Base-by-base conservation (phyloP, 1,140 invertebrate species). In the Periplaneta americana region DNA sequence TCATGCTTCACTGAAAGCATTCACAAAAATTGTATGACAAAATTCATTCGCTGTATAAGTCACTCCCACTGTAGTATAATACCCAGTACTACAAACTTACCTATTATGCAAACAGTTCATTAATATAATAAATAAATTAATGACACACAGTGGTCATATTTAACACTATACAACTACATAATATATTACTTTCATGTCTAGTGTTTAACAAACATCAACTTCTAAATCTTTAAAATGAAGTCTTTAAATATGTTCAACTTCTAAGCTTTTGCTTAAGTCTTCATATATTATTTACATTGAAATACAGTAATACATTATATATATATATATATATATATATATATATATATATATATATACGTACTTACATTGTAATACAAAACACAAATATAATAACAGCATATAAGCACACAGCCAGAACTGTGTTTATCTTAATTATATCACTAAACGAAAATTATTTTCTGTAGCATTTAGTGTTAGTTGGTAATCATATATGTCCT, bases 161-260 rank as follows among this genome's bases (percentile, higher is more conserved):
- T 66, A 66, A 66, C 28, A n/a, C 48, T 74, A 39, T n/a, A 78
- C 66, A 36, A 74, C 83, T 57, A 37, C 83, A 34, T 84, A 84
- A 83, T 82, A 86, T 35, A 82, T 88, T 36, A 89, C 88, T 85
- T 87, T 88, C 74, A 90, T 89, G 86, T 82, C 85, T 8, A 88
- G 89, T 75, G n/a, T 85, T 86, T 77, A 88, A 87, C 13, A 87
- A 87, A 85, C 87, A 88, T 85, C 28, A 31, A 28, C 35, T 33
- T 32, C 66, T 74, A 33, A 74, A 74, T 18, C 39, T 82, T 75
- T 36, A 82, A 81, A n/a, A 32, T 17, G 74, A 79, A 82, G 75
- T 75, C 35, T 18, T 66, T n/a, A 28, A 36, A 74, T 33, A 79
- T 9, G n/a, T n/a, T 75, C 75, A 82, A 35, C 17, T 80, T 78